These are phyloP conservation scores for Pantherophis vulpinus DNA, from an alignment of 2,797 vertebrate genomes.

Conservation along the genomic window DNA sequence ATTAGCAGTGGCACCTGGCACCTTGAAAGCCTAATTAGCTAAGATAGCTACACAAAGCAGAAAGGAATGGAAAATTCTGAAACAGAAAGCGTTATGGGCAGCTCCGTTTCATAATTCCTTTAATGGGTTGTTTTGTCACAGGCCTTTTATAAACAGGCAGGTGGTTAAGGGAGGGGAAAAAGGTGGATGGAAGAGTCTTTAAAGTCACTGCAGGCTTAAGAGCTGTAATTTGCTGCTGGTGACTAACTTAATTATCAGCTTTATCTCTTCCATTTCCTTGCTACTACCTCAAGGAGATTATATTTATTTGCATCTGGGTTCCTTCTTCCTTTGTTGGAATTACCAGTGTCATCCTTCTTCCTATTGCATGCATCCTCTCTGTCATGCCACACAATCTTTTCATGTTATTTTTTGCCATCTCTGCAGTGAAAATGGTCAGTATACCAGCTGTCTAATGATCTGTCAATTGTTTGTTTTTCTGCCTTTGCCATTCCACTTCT, in stretches of 20 bases:
- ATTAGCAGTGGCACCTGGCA: conserved; percentile 17
- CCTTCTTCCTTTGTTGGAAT: conserved; percentile 46
- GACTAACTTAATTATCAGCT: conserved; percentile 46
- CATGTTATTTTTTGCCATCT: not conserved
- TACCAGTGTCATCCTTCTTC: conserved; percentile 15
- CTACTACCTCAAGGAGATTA: conserved; percentile 45
- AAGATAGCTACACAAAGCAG: fast-evolving
- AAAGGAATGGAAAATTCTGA: conserved; percentile 53
- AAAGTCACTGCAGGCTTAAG: conserved; percentile 31
- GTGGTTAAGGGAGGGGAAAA: not conserved
- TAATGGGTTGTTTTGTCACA: conserved; percentile 60
- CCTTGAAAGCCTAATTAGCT: conserved; percentile 21
- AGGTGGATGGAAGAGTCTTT: conserved; percentile 44
- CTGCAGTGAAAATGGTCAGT: not conserved
- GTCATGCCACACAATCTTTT: fast-evolving
- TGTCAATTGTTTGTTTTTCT: not conserved
- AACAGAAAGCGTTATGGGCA: conserved; percentile 39
- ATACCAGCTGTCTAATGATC: not conserved
- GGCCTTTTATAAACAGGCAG: conserved; percentile 53
- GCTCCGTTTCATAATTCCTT: conserved; percentile 47
- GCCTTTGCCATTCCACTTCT: not conserved
- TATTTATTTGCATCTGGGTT: conserved; percentile 46
- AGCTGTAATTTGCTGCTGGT: conserved; percentile 21
- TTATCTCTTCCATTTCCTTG: conserved; percentile 11
- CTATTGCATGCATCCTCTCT: not conserved